These are phyloP conservation scores for Pherbina coryleti DNA, from an alignment of 2,888 invertebrate species.

Conservation along the genomic window DNA sequence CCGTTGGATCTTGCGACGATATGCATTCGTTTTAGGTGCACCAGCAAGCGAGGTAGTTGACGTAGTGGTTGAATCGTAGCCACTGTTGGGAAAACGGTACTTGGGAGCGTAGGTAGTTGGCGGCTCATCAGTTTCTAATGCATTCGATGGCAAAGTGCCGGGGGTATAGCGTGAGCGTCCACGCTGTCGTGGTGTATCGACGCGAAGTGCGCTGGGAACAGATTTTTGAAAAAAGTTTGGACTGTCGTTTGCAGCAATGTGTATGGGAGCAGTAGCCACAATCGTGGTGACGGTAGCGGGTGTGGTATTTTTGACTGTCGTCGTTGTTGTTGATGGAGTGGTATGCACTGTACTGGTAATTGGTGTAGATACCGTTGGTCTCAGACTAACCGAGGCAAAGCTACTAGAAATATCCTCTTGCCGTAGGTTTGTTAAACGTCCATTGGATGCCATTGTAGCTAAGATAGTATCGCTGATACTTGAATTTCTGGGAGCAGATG, in stretches of 20 bases:
- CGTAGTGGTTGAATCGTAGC: constrained; percentile 36
- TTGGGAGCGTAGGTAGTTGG: constrained; percentile 68
- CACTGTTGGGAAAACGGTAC: constrained; percentile 51
- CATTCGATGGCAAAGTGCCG: constrained; percentile 57
- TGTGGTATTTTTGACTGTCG: constrained; percentile 44
- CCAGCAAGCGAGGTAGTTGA: constrained; percentile 39
- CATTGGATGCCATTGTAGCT: constrained; percentile 39
- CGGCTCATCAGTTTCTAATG: constrained; percentile 59
- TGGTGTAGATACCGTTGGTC: constrained; percentile 20
- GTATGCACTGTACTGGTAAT: constrained; percentile 45
- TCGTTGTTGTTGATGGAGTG: constrained; percentile 42
- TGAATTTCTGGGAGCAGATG: constrained; percentile 50
- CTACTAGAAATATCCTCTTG: constrained; percentile 29
- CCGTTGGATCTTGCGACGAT: constrained; percentile 56
- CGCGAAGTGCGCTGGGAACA: neutral
- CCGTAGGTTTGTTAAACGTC: constrained; percentile 40
- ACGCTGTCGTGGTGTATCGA: constrained; percentile 55
- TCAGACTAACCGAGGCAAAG: constrained; percentile 30
- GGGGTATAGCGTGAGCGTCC: constrained; percentile 67
- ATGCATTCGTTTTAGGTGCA: constrained; percentile 24
- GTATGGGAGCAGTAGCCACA: constrained; percentile 56
- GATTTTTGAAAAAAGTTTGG: neutral
- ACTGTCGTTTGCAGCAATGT: constrained; percentile 39
- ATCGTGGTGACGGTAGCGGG: constrained; percentile 55
- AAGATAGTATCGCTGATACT: constrained; percentile 63